Conservation (phyloP, 2,113 vertebrate genomes). For the Tauraco erythrolophus region DNA sequence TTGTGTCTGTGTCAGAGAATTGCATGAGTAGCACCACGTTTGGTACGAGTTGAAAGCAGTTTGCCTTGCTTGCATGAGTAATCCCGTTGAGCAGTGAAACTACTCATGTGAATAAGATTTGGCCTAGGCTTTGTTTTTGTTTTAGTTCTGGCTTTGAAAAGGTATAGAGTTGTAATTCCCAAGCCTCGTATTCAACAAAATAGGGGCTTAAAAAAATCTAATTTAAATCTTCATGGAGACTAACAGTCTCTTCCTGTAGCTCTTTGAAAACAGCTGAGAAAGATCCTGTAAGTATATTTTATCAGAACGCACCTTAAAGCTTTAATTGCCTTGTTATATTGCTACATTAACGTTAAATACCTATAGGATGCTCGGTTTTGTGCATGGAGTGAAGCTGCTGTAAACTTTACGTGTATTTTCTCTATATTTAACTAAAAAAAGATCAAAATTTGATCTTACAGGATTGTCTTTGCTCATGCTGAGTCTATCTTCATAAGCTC, state of each 20-base stretch:
- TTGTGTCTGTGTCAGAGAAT: neutral
- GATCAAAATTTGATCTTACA: neutral
- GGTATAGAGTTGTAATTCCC: conserved; percentile 11
- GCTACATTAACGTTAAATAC: accelerated
- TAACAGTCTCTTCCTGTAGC: neutral
- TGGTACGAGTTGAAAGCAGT: neutral
- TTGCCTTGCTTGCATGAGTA: conserved; percentile 33
- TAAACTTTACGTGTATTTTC: neutral
- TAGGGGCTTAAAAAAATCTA: conserved; percentile 19
- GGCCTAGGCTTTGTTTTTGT: conserved; percentile 43
- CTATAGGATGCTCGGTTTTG: neutral
- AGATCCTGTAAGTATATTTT: neutral
- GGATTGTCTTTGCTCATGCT: neutral
- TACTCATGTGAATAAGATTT: conserved; percentile 47
- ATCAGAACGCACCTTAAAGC: neutral
- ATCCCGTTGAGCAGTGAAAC: neutral
- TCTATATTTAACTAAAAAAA: neutral
- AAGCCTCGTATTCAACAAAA: neutral
- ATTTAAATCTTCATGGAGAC: conserved; percentile 35
- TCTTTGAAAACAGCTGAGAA: conserved; percentile 14
- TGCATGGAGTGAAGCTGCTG: neutral
- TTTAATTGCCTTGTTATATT: neutral
- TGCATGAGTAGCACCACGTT: neutral
- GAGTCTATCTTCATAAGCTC: neutral
- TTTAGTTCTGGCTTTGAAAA: conserved; percentile 53